Conservation (phyloP, 2,113 vertebrate species). For the Zootoca vivipara region DNA sequence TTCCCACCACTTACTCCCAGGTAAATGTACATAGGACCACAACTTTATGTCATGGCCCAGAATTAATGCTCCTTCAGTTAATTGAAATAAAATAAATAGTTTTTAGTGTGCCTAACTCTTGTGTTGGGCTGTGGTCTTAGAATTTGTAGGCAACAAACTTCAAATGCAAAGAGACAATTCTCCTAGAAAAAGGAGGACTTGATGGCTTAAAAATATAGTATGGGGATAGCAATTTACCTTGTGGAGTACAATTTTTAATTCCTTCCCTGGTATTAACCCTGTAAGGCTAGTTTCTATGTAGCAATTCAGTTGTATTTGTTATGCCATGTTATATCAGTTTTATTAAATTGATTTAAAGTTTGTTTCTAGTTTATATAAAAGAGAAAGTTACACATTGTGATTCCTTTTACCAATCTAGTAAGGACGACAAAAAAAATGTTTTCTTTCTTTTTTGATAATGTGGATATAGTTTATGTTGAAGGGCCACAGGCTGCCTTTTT, state of each 20-base stretch:
- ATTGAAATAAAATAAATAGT: too few species aligned
- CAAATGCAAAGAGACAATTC: not conserved
- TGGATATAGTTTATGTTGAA: not conserved
- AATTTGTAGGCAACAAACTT: not conserved
- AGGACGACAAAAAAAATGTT: fast-evolving
- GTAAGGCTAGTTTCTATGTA: not conserved
- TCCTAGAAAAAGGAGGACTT: not conserved
- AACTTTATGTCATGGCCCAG: not conserved
- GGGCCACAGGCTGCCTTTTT: conserved; percentile 19
- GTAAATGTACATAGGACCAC: not conserved
- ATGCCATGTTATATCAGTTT: not conserved
- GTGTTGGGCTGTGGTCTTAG: not conserved
- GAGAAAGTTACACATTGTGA: fast-evolving
- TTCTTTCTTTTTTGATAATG: not conserved
- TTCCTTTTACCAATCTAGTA: fast-evolving
- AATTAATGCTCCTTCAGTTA: not conserved
- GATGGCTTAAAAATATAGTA: not conserved
- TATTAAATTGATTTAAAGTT: not conserved
- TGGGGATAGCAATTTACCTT: not conserved
- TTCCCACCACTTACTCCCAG: not conserved
- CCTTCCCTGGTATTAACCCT: not conserved
- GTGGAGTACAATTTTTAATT: not conserved
- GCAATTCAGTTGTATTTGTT: not conserved
- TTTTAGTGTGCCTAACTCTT: not conserved
- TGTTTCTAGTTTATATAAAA: not conserved